Base-by-base conservation (phyloP, 1,140 invertebrate genomes). In the Trachymyrmex septentrionalis region DNA sequence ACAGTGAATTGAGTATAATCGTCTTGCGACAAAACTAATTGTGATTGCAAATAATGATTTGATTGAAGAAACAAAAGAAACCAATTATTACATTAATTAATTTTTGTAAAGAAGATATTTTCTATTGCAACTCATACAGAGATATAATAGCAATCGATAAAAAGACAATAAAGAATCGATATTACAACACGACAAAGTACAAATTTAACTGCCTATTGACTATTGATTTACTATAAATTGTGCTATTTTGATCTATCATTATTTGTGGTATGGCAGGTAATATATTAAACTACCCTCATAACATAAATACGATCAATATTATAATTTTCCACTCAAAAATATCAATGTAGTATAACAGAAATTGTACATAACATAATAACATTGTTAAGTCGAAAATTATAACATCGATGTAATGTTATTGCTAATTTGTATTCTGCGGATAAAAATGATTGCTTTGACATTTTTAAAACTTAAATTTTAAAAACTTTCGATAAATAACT, bases 1-100 rank as follows among this genome's bases (percentile, higher is more conserved):
- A 21, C 24, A 81, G 19, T 38, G 50, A 77, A 48, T 61, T 48
- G 55, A 75, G 30, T 21, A 34, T 14, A 24, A 82, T 72, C 44
- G 24, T 24, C 48, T 57, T 1, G 12, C 14, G 27, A 34, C 3
- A 2, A 85, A 34, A 16, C 55, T 72, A 72, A 71, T 59, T 12
- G 19, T 44, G 34, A 69, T 81, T 59, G 44, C 57, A 72, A 63
- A 19, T 24, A 48, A 48, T 30, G 30, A 55, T 7, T 53, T 19
- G 16, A 44, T 24, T 44, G 21, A 55, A 21, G 21, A 57, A 14
- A 77, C 3, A 10, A 48, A 3, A 5, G 61, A 57, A 53, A n/a
- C 38, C 38, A 50, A 12, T 53, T 55, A 12, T 34, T 38, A 19
- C 24, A 71, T 71, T 69, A 27, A 14, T 55, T 69, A 6, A 3